Percentiles rank a stretch among this genome's conserved stretches.
phyloP scores from a whole-genome alignment of 2,797 vertebrate genomes.

The Otus scops region DNA sequence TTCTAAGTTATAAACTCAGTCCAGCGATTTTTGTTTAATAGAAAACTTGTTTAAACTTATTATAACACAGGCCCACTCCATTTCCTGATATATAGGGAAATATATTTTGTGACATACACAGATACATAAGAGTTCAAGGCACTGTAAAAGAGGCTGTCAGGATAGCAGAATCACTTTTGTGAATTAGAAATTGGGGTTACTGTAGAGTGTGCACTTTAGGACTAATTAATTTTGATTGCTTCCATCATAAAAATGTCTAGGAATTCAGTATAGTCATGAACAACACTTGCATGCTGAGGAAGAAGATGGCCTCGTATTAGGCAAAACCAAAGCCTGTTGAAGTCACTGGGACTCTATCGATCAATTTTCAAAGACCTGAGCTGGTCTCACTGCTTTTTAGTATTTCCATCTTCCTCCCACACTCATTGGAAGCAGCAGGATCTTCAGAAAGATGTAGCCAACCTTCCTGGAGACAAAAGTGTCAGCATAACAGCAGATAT shows the following conservation, averaged over 20 bases:
- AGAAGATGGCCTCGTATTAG: not conserved
- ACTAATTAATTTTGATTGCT: not conserved
- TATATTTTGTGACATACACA: not conserved
- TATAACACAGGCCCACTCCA: not conserved
- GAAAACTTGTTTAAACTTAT: not conserved
- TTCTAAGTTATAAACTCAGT: not conserved
- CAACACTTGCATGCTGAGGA: not conserved
- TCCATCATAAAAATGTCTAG: not conserved
- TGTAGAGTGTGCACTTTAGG: not conserved
- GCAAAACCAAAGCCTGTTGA: not conserved
- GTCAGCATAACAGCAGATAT: not conserved
- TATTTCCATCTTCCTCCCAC: not conserved
- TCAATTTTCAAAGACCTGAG: not conserved
- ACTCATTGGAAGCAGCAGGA: not conserved
- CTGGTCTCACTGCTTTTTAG: not conserved
- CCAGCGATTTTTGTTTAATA: not conserved
- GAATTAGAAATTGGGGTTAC: not conserved
- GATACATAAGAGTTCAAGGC: not conserved
- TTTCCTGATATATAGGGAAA: not conserved
- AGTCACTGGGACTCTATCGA: not conserved
- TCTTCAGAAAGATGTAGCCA: not conserved
- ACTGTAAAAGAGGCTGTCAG: not conserved
- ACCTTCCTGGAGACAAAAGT: not conserved
- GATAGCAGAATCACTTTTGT: not conserved
- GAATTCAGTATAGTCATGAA: not conserved